Percentiles rank a stretch among this genome's conserved stretches.
phyloP scores from a whole-genome alignment of 2,888 invertebrate genomes.

The Scotopteryx bipunctaria region DNA sequence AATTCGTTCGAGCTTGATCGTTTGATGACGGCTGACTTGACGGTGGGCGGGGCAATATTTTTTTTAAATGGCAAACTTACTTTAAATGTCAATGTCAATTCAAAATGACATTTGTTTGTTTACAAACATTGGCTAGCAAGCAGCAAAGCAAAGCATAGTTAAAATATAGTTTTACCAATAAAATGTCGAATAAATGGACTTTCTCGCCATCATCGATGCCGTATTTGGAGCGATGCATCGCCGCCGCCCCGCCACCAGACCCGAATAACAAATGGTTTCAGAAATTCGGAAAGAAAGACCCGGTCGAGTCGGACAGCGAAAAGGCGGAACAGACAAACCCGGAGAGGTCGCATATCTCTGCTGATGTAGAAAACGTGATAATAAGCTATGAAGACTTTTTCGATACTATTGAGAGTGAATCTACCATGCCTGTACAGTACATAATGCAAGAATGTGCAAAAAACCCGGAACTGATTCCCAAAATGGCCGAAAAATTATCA shows the following conservation, averaged over 20 bases:
- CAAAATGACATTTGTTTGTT: conserved; percentile 11
- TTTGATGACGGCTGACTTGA: not conserved
- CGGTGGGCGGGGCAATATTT: not conserved
- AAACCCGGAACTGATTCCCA: conserved; percentile 39
- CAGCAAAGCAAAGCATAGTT: not conserved
- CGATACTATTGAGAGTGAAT: conserved; percentile 47
- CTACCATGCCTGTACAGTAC: conserved; percentile 39
- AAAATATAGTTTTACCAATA: not conserved
- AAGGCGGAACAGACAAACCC: conserved; percentile 10
- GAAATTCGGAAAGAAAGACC: conserved; percentile 43
- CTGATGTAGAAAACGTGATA: conserved; percentile 13
- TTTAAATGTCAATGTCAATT: not conserved
- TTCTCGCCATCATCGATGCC: conserved; percentile 48
- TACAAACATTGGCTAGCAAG: conserved; percentile 1
- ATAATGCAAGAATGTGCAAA: conserved; percentile 48
- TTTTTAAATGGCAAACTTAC: not conserved
- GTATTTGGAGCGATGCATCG: conserved; percentile 44
- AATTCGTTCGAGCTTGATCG: not conserved
- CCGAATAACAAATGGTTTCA: conserved; percentile 52
- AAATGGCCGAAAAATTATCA: conserved; percentile 49
- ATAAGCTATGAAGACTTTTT: conserved; percentile 40
- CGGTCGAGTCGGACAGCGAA: not conserved
- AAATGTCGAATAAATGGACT: conserved; percentile 54
- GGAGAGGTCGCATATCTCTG: not conserved
- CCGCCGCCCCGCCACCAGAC: conserved; percentile 40